Evolutionary conservation across 2,888 invertebrate genomes (phyloP), one percentile per base, ranked within the genome.

Genomic region (Trichogramma evanescens): DNA sequence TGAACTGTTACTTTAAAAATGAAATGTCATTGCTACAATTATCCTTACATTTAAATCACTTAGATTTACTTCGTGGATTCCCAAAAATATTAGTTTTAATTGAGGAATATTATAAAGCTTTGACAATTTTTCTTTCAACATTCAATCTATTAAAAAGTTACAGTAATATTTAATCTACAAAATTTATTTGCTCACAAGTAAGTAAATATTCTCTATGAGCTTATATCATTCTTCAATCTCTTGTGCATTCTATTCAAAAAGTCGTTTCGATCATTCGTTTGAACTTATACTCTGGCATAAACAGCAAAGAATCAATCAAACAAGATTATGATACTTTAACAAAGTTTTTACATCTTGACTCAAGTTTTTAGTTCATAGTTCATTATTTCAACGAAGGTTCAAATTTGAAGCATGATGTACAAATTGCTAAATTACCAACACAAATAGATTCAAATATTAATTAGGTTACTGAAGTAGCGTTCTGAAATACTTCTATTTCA

Each of bases 1-100:
- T 59, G 53, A 61, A 58, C 54, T 54, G 56, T 26, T 26, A 26
- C 3, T 26, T 26, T 26, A 61, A 63, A 61, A 59, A 48, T 56
- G 58, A 62, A 63, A 63, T 61, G 61, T 61, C 51, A 58, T 40
- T 56, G 48, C 56, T 59, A 59, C 56, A 54, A 46, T 55, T 61
- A 61, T 54, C 58, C 61, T 63, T 63, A 57, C 40, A 43, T 2
- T 60, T 13, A 10, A 6, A n/a, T 10, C 26, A 48, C 10, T 13
- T 48, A 10, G 7, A 48, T 7, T 13, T 7, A 13, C 10, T 10
- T 13, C 49, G 42, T n/a, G 49, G 53, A 54, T 43, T 50, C 46
- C 43, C 50, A 48, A 54, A 53, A 60, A 41, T 46, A 53, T 56
- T 56, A 50, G 10, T 48, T 56, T 50, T 46, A 52, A 53, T 40